phyloP scores from a whole-genome alignment of 1,140 invertebrate species.

The Drosophila tropicalis region DNA sequence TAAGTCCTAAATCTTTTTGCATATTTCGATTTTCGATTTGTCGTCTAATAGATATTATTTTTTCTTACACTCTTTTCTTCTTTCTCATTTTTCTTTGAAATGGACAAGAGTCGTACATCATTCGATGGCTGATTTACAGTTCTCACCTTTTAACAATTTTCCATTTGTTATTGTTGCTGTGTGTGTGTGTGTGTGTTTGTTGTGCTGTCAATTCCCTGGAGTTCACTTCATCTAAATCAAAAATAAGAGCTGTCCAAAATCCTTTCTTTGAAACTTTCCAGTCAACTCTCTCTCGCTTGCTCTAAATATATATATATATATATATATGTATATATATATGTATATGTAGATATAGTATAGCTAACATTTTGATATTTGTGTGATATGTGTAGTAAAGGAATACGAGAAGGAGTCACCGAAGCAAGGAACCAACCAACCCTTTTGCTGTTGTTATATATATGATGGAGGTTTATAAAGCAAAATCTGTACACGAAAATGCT shows the following conservation, averaged over 20 bases:
- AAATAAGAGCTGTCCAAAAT: conserved; percentile 31
- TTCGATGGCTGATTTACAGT: background rate
- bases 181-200: background rate
- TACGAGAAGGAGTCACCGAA: background rate
- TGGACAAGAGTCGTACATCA: conserved; percentile 18
- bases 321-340: conserved; percentile 30
- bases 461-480: conserved; percentile 45
- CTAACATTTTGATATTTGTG: conserved; percentile 66
- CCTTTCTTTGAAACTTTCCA: conserved; percentile 39
- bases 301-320: background rate
- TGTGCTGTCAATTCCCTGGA: conserved; percentile 25
- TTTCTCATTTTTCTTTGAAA: background rate
- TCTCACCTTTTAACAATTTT: background rate
- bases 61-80: background rate
- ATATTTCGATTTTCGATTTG: background rate
- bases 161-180: background rate
- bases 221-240: conserved; percentile 47
- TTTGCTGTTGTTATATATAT: conserved; percentile 56
- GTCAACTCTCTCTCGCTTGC: conserved; percentile 43
- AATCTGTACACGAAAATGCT: conserved; percentile 64
- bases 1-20: background rate
- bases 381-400: conserved; percentile 44
- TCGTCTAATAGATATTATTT: conserved; percentile 7
- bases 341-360: conserved; percentile 36
- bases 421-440: conserved; percentile 67